These are phyloP conservation scores for Herminia tarsipennalis DNA, from an alignment of 2,888 invertebrate species.

Conservation along the genomic window DNA sequence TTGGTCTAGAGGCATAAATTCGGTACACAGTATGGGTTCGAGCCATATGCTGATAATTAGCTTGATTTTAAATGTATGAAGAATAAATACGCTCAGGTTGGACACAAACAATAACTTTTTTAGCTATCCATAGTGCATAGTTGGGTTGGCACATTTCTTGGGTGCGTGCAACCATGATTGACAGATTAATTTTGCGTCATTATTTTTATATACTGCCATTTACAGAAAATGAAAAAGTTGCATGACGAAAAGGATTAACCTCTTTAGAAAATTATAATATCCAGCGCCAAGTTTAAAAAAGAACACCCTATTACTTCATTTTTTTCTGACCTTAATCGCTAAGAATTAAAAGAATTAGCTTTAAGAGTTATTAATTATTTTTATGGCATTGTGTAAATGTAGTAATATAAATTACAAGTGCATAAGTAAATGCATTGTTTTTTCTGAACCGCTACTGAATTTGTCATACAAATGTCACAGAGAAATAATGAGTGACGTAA, in stretches of 20 bases:
- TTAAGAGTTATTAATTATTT: not conserved
- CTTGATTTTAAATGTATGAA: too few relatives aligned
- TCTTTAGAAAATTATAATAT: not conserved
- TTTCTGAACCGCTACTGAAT: constrained; percentile 15
- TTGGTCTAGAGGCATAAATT: too few relatives aligned
- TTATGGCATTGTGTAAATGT: not conserved
- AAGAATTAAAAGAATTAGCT: too few relatives aligned
- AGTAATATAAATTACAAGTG: constrained; percentile 7
- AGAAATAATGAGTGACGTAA: constrained; percentile 19
- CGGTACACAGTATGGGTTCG: too few relatives aligned
- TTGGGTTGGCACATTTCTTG: too few relatives aligned
- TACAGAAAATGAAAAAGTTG: not conserved
- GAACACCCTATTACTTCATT: not conserved
- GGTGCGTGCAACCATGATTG: too few relatives aligned
- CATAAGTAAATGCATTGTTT: constrained; percentile 13
- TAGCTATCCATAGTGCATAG: too few relatives aligned
- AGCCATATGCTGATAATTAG: too few relatives aligned
- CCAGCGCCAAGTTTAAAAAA: not conserved
- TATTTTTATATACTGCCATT: not conserved
- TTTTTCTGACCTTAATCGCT: not conserved
- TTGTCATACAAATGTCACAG: constrained; percentile 25
- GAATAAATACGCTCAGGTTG: too few relatives aligned
- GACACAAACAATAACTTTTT: too few relatives aligned
- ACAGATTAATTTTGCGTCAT: too few relatives aligned
- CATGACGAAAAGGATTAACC: not conserved